These are phyloP conservation scores for Patella ulyssiponensis DNA, from an alignment of 2,888 invertebrate genomes.

Conservation along the genomic window DNA sequence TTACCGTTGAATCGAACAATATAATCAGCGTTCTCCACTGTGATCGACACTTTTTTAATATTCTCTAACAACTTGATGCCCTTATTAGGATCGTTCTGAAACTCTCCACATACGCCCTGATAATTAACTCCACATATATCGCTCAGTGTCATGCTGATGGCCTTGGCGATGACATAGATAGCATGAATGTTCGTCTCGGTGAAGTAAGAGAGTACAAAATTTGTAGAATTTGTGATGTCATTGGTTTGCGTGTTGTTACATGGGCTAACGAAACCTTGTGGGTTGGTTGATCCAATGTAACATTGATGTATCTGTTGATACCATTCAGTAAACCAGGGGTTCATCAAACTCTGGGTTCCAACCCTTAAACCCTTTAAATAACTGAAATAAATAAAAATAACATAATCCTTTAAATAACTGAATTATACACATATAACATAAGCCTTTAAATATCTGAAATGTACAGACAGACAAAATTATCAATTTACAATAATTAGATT, in stretches of 20 bases:
- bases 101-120: constrained; percentile 54
- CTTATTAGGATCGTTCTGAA: constrained; percentile 48
- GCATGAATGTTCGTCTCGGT: constrained; percentile 48
- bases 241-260: constrained; percentile 35
- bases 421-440: constrained; percentile 26
- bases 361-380: constrained; percentile 49
- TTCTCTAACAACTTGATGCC: constrained; percentile 47
- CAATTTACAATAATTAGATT: too few species aligned
- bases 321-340: constrained; percentile 68
- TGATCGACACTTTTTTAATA: constrained; percentile 46
- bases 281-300: constrained; percentile 42
- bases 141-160: constrained; percentile 53
- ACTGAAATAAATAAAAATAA: not conserved
- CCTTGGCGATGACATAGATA: constrained; percentile 58
- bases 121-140: constrained; percentile 57
- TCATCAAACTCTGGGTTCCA: constrained; percentile 42
- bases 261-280: constrained; percentile 10
- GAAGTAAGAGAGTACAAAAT: constrained; percentile 47
- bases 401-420: not conserved
- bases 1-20: constrained; percentile 33
- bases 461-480: not conserved
- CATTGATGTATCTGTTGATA: constrained; percentile 58
- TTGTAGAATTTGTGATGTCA: constrained; percentile 41
- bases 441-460: constrained; percentile 42
- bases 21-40: constrained; percentile 33